Evolutionary conservation across 2,797 vertebrate species (phyloP).

Genomic region (Lutjanus argentimaculatus): DNA sequence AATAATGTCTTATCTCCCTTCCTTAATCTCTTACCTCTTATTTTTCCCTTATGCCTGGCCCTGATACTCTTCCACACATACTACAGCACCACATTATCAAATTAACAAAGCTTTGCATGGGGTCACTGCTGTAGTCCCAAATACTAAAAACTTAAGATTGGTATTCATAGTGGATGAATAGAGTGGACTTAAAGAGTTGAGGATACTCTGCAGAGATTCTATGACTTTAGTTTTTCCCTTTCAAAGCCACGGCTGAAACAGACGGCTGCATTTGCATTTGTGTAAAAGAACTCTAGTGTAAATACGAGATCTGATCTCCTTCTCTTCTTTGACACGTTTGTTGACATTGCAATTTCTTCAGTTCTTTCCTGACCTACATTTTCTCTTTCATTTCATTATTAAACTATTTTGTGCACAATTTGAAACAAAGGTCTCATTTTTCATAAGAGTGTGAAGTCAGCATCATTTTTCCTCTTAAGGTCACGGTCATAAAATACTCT

Average conservation of each 20-base stretch:
- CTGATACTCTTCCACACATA: too few species aligned
- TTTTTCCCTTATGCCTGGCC: too few species aligned
- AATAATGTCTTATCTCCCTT: too few species aligned
- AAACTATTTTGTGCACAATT: neutral
- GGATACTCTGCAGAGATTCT: neutral
- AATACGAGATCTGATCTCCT: neutral
- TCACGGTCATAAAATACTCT: slow-evolving; percentile 40
- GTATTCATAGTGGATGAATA: neutral
- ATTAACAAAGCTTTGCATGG: neutral
- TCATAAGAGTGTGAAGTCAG: neutral
- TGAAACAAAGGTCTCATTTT: neutral
- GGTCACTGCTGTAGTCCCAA: neutral
- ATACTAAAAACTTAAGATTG: neutral
- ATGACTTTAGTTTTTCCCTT: neutral
- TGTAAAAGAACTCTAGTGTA: neutral
- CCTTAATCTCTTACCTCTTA: too few species aligned
- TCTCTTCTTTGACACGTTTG: neutral
- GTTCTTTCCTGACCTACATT: neutral
- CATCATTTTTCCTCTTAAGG: neutral
- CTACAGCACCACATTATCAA: neutral
- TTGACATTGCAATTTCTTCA: neutral
- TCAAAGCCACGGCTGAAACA: neutral
- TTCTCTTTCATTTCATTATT: neutral
- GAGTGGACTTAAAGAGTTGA: neutral
- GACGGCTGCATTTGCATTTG: neutral